phyloP scores from a whole-genome alignment of 2,113 vertebrate species.

The Odocoileus hemionus region DNA sequence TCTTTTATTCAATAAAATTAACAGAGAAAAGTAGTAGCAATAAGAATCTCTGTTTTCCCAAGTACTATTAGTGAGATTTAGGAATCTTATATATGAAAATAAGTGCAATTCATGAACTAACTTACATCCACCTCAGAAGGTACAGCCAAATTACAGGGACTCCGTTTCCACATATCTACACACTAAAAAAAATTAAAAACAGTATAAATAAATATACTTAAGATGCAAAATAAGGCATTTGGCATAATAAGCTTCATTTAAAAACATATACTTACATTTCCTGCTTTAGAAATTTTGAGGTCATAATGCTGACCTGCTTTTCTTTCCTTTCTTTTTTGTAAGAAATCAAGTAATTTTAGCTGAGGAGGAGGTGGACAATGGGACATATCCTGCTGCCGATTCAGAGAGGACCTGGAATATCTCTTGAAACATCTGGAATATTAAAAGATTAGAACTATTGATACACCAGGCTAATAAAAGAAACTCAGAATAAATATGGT shows the following conservation, averaged over 20 bases:
- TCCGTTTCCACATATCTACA: conserved; percentile 98
- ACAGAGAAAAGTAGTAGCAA: background rate
- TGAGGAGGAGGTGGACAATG: conserved; percentile 91
- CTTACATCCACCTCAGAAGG: conserved; percentile 98
- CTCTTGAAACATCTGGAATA: conserved; percentile 92
- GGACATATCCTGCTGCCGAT: conserved; percentile 94
- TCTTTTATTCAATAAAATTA: background rate
- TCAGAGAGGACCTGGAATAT: conserved; percentile 92
- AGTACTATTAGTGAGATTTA: background rate
- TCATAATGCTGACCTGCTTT: conserved; percentile 91
- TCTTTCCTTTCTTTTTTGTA: conserved; percentile 95
- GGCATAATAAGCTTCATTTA: background rate
- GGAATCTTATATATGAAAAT: background rate
- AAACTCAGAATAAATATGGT: background rate
- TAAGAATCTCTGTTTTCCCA: background rate
- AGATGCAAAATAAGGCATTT: conserved; percentile 13
- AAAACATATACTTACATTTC: conserved; percentile 87
- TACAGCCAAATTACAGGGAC: conserved; percentile 88
- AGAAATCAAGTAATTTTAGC: conserved; percentile 93
- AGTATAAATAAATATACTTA: background rate
- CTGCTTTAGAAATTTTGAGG: conserved; percentile 98
- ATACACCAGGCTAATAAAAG: background rate
- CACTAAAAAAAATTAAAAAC: conserved; percentile 83
- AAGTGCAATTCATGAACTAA: conserved; percentile 40
- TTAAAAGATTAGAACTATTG: background rate